Percentiles rank a stretch among this genome's conserved stretches.
Conservation (phyloP, 2,888 invertebrate genomes). For the Cyaniris semiargus region DNA sequence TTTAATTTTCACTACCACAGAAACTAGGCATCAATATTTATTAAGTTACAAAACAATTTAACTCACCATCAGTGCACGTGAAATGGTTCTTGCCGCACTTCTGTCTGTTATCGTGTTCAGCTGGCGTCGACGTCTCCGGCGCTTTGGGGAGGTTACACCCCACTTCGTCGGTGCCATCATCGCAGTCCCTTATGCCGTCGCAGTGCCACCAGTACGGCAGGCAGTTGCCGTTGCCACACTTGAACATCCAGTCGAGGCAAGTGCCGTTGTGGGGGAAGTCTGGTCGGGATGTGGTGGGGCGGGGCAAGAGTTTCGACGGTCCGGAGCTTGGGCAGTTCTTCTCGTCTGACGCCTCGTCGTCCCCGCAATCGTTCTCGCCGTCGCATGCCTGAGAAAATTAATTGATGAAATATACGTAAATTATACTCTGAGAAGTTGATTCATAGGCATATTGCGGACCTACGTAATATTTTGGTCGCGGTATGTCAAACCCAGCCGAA, state of each 20-base stretch:
- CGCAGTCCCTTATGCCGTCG: constrained; percentile 88
- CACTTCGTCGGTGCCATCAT: constrained; percentile 86
- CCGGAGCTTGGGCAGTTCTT: constrained; percentile 79
- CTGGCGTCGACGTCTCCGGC: constrained; percentile 50
- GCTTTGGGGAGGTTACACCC: constrained; percentile 71
- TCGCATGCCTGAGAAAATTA: constrained; percentile 78
- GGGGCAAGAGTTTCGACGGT: constrained; percentile 58
- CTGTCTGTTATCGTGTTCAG: constrained; percentile 50
- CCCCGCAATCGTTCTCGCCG: constrained; percentile 85
- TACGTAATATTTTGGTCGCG: too few species aligned
- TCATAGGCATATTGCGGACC: too few species aligned
- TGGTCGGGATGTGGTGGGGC: constrained; percentile 45
- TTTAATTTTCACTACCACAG: too few species aligned
- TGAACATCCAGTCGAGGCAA: constrained; percentile 90
- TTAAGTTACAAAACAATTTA: not conserved
- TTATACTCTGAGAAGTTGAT: too few species aligned
- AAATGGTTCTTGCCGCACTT: constrained; percentile 69
- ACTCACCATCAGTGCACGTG: constrained; percentile 69
- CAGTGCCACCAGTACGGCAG: constrained; percentile 91
- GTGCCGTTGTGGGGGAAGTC: constrained; percentile 58
- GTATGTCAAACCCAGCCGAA: too few species aligned
- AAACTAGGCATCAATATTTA: too few species aligned
- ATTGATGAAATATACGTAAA: not conserved
- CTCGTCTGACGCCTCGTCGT: constrained; percentile 85
- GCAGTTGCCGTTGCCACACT: constrained; percentile 85